A percentile compares a stretch with the other conserved stretches of the same genome.
These are phyloP conservation scores for Noctua pronuba DNA, from an alignment of 2,888 invertebrate genomes.

Conservation along the genomic window DNA sequence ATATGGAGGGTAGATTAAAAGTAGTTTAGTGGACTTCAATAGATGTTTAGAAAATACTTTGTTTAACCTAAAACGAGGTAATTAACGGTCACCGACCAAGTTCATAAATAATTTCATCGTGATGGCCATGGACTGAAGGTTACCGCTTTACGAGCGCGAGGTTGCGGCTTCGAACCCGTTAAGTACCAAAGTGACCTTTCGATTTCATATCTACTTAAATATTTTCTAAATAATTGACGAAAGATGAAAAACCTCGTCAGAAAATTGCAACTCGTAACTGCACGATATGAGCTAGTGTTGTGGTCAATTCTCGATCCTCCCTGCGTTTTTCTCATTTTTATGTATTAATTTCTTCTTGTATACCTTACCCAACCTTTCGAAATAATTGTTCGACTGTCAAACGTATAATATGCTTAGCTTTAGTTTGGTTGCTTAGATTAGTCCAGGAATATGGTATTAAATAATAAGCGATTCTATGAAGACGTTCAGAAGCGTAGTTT, in stretches of 20 bases:
- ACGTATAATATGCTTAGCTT: not conserved
- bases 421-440: not conserved
- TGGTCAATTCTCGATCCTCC: not conserved
- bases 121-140: slow-evolving; percentile 30
- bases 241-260: not conserved
- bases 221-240: slow-evolving; percentile 6
- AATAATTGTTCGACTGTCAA: not conserved
- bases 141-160: slow-evolving; percentile 27
- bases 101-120: slow-evolving; percentile 27
- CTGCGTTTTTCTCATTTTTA: not conserved
- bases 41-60: slow-evolving; percentile 14
- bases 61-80: slow-evolving; percentile 11
- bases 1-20: slow-evolving; percentile 13
- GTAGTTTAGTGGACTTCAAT: slow-evolving; percentile 9
- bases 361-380: not conserved
- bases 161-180: slow-evolving; percentile 12
- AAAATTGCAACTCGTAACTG: not conserved
- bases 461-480: slow-evolving; percentile 14
- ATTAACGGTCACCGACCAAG: slow-evolving; percentile 32
- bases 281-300: not conserved
- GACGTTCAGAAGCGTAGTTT: slow-evolving; percentile 24
- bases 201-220: not conserved
- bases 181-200: slow-evolving; percentile 24
- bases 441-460: not conserved
- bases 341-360: no score